A percentile compares a stretch with the other conserved stretches of the same genome.
Evolutionary conservation across 2,888 invertebrate genomes (phyloP).

Genomic region (Unio delphinus): DNA sequence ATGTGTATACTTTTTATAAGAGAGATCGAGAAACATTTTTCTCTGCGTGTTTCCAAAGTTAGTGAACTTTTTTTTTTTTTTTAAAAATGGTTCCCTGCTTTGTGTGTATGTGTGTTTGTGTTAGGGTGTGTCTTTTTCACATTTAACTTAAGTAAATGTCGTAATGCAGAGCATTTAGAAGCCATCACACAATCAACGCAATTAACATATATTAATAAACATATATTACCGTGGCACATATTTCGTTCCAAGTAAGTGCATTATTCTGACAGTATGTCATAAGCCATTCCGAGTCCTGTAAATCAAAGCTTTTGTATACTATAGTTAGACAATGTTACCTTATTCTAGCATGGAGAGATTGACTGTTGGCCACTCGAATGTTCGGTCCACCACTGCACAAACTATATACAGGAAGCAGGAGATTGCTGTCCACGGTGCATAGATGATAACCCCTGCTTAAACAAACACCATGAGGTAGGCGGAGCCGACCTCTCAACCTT

Average conservation of each 20-base stretch:
- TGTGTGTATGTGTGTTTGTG: not conserved
- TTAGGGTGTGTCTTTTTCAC: not conserved
- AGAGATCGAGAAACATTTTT: too few species aligned
- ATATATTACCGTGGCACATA: too few species aligned
- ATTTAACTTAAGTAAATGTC: not conserved
- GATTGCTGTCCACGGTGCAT: constrained; percentile 83
- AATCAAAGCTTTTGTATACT: not conserved
- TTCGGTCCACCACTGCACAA: constrained; percentile 80
- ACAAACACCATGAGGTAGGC: constrained; percentile 38
- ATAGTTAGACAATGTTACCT: not conserved
- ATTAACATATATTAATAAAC: too few species aligned
- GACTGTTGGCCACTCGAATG: constrained; percentile 92
- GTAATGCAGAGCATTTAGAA: not conserved
- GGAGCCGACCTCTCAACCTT: constrained; percentile 44
- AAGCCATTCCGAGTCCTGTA: too few species aligned
- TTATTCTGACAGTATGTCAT: not conserved
- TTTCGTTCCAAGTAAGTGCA: not conserved
- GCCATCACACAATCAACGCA: not conserved
- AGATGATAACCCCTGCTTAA: constrained; percentile 70
- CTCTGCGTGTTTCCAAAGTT: too few species aligned
- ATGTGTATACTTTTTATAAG: too few species aligned
- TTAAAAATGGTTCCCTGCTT: too few species aligned
- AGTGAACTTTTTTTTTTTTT: too few species aligned
- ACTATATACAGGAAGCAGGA: constrained; percentile 78
- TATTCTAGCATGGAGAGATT: constrained; percentile 82